Evolutionary conservation across 2,113 vertebrate genomes (phyloP).

Genomic region (Platysternon megacephalum): DNA sequence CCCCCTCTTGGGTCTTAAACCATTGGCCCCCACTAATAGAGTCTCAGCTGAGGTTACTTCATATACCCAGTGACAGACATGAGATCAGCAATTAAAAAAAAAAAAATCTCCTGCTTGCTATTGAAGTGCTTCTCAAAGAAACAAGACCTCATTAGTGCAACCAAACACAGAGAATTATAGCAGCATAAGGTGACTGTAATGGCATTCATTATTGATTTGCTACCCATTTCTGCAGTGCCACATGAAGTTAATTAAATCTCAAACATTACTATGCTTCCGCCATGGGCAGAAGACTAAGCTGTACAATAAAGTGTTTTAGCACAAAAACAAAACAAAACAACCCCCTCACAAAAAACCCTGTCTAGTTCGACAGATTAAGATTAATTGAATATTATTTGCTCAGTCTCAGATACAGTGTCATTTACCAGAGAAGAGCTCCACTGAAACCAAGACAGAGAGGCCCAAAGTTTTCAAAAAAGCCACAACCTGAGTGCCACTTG

Average conservation of each 20-base stretch:
- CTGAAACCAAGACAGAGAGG: not conserved
- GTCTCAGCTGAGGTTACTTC: slow-evolving; percentile 14
- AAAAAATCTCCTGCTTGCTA: slow-evolving; percentile 21
- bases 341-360: not conserved
- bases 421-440: not conserved
- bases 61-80: slow-evolving; percentile 24
- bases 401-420: not conserved
- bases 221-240: slow-evolving; percentile 44
- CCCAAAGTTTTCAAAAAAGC: not conserved
- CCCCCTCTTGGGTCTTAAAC: not conserved
- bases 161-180: slow-evolving; percentile 63
- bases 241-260: slow-evolving; percentile 70
- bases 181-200: slow-evolving; percentile 62
- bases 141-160: slow-evolving; percentile 48
- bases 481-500: not conserved
- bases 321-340: not conserved
- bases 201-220: slow-evolving; percentile 70
- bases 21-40: not conserved
- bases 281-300: slow-evolving; percentile 3
- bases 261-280: not conserved
- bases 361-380: not conserved
- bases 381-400: not conserved
- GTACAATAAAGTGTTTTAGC: not conserved
- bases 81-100: slow-evolving; percentile 22
- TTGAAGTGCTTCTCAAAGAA: slow-evolving; percentile 44